A percentile compares a stretch with the other conserved stretches of the same genome.
Evolutionary conservation across 2,113 vertebrate genomes (phyloP).

Genomic region (Heterocephalus glaber): DNA sequence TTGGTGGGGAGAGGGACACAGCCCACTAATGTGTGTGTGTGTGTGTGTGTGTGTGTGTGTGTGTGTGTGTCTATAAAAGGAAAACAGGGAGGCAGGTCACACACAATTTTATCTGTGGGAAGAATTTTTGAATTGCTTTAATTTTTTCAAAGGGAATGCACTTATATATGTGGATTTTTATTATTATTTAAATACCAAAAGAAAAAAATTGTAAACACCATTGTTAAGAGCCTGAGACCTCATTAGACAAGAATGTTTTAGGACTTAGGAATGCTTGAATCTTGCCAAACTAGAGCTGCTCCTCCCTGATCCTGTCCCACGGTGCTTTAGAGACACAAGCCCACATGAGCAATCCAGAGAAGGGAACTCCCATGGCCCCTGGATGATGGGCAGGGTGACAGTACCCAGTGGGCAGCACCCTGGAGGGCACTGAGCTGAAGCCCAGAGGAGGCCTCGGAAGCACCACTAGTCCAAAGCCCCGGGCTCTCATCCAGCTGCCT

Average conservation of each 20-base stretch:
- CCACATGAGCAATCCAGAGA: background rate
- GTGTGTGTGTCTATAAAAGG: background rate
- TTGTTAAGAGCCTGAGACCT: background rate
- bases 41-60: background rate
- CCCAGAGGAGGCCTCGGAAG: accelerated
- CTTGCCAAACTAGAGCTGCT: background rate
- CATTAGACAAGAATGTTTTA: background rate
- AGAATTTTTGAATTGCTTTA: background rate
- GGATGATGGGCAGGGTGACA: background rate
- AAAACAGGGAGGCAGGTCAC: background rate
- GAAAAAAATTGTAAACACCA: background rate
- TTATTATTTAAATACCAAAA: conserved; percentile 20
- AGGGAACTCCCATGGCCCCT: background rate
- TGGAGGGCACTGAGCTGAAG: background rate
- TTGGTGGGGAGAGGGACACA: background rate
- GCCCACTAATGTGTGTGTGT: no score
- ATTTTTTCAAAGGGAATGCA: background rate
- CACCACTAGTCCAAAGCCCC: background rate
- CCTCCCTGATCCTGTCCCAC: background rate
- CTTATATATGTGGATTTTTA: background rate
- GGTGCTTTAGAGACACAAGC: background rate
- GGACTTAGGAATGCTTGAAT: background rate
- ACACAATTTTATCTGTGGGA: background rate
- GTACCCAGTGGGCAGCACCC: background rate
- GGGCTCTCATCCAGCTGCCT: background rate